phyloP scores from a whole-genome alignment of 2,113 vertebrate genomes.

The Phasianus colchicus region DNA sequence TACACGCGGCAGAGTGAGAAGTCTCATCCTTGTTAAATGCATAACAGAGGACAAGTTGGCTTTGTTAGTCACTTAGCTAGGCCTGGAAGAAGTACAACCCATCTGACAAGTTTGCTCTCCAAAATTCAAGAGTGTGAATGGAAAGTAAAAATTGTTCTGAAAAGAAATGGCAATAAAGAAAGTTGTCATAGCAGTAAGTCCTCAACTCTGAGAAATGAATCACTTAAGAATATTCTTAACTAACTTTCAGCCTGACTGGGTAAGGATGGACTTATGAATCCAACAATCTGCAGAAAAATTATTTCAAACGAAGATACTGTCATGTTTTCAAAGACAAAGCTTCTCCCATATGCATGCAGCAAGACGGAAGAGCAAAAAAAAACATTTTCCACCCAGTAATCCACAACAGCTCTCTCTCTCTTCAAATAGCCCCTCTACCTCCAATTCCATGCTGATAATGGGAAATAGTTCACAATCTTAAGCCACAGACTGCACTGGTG shows the following conservation, averaged over 20 bases:
- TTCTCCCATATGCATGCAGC: not conserved
- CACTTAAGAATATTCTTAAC: not conserved
- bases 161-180: not conserved
- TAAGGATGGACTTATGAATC: not conserved
- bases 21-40: not conserved
- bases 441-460: not conserved
- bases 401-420: not conserved
- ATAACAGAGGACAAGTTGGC: not conserved
- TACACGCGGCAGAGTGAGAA: not conserved
- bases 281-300: not conserved
- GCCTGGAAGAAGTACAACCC: not conserved
- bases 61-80: not conserved
- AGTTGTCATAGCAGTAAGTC: not conserved
- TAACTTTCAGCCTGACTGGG: not conserved
- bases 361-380: not conserved
- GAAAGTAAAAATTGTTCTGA: not conserved
- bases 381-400: not conserved
- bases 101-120: slow-evolving; percentile 12
- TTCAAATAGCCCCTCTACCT: not conserved
- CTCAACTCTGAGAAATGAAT: not conserved
- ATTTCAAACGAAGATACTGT: not conserved
- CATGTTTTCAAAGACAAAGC: not conserved
- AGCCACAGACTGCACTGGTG: not conserved
- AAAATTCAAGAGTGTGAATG: not conserved
- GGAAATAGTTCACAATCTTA: not conserved